Evolutionary conservation across 2,797 vertebrate genomes (phyloP).

Genomic region (Syndactyla subalaris): DNA sequence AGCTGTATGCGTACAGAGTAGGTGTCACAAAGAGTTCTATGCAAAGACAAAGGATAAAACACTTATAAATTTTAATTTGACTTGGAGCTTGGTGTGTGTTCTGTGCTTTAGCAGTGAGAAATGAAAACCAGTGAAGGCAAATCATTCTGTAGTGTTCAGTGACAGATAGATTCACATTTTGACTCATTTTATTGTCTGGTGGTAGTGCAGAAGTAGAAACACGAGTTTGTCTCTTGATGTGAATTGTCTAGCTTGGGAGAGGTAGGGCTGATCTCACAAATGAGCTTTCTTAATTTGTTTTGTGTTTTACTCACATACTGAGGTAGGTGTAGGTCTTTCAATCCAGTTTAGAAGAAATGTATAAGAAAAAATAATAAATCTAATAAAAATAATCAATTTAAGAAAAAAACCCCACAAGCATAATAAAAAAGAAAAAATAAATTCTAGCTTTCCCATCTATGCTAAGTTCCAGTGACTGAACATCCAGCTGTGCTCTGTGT

Average conservation of each 20-base stretch:
- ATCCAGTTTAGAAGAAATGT: background rate
- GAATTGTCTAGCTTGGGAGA: background rate
- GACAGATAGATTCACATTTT: background rate
- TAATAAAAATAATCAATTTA: background rate
- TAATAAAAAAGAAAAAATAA: background rate
- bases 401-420: no score
- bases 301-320: background rate
- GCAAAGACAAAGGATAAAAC: background rate
- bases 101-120: background rate
- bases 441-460: background rate
- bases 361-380: background rate
- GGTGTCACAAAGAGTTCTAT: background rate
- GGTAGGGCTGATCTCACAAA: background rate
- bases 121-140: background rate
- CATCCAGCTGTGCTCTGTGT: background rate
- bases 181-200: background rate
- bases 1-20: accelerated
- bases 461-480: background rate
- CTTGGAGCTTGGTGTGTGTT: background rate
- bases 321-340: background rate
- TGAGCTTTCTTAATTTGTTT: background rate
- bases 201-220: background rate
- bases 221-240: accelerated
- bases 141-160: background rate
- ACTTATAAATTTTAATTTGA: background rate